Base-by-base conservation (phyloP, 2,888 invertebrate species). In the Tenthredo livida region DNA sequence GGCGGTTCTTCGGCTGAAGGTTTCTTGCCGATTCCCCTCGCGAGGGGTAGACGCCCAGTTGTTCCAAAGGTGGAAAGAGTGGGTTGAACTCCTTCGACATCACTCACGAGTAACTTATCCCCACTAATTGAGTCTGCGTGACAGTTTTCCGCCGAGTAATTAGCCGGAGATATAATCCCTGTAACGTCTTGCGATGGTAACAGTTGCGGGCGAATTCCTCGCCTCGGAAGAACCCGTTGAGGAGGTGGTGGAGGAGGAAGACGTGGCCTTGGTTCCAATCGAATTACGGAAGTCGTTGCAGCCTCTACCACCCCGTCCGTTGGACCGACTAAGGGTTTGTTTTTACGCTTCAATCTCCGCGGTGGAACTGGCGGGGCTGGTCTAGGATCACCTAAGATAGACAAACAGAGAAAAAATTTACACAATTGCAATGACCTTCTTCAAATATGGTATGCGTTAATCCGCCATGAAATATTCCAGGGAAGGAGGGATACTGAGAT, bases 321-420 rank as follows among this genome's bases (percentile, higher is more conserved):
- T 43, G 88, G 78, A 72, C 87, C 87, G 84, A 85, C 78, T 40
- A 85, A 54, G 21, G 70, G 29, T 43, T 87, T 87, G 25, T 61
- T 86, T 88, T 90, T 92, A 58, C 89, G 90, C 88, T 90, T 92
- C 84, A 89, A 91, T 84, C 93, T 91, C 84, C 92, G 91, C 72
- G 92, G 93, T 82, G 93, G 93, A 80, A 93, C 90, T 40, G 93
- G 92, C 84, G 93, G 93, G 65, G 90, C 85, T 85, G 83, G 84
- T 85, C 87, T 87, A 80, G 87, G 86, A 85, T 89, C 89, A 88
- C 89, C 91, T 91, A 88, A 58, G 89, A 90, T 73, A 50, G 4
- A 21, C 7, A 77, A 50, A 77, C 1, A 17, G 29, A 25, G 5
- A 80, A 80, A 12, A 12, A 61, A 61, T 6, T 7, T 25, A 25